These are phyloP conservation scores for Neopipo cinnamomea DNA, from an alignment of 2,113 vertebrate species.

Conservation along the genomic window DNA sequence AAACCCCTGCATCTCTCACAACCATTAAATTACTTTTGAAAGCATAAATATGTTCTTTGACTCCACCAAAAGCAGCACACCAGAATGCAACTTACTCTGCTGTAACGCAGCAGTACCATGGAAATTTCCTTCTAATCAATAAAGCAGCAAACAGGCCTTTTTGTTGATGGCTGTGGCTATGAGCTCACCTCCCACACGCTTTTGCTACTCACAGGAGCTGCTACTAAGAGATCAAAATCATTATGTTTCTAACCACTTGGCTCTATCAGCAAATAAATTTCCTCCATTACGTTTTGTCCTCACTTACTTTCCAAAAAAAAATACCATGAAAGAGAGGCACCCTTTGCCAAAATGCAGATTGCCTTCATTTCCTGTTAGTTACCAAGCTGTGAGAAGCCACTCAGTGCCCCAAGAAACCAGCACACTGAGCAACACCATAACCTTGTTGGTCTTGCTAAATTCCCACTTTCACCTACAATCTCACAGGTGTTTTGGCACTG, in stretches of 20 bases:
- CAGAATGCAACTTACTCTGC: not conserved
- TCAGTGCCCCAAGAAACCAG: not conserved
- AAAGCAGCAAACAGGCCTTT: not conserved
- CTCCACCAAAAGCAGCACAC: not conserved
- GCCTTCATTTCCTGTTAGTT: not conserved
- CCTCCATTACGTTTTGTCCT: not conserved
- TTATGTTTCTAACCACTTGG: not conserved
- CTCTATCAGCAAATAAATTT: not conserved
- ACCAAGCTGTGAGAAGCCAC: not conserved
- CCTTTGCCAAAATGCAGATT: not conserved
- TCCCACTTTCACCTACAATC: not conserved
- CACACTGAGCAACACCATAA: not conserved
- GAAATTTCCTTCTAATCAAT: not conserved
- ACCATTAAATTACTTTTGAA: not conserved
- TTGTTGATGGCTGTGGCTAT: not conserved
- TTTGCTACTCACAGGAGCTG: not conserved
- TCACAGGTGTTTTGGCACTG: not conserved
- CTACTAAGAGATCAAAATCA: not conserved
- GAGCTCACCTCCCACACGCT: not conserved
- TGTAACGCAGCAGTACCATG: not conserved
- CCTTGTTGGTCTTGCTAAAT: not conserved
- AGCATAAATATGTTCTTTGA: not conserved
- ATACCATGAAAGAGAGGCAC: not conserved
- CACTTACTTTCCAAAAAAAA: not conserved
- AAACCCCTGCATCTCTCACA: not conserved